phyloP scores from a whole-genome alignment of 1,140 invertebrate species.

The Arctopsyche grandis region DNA sequence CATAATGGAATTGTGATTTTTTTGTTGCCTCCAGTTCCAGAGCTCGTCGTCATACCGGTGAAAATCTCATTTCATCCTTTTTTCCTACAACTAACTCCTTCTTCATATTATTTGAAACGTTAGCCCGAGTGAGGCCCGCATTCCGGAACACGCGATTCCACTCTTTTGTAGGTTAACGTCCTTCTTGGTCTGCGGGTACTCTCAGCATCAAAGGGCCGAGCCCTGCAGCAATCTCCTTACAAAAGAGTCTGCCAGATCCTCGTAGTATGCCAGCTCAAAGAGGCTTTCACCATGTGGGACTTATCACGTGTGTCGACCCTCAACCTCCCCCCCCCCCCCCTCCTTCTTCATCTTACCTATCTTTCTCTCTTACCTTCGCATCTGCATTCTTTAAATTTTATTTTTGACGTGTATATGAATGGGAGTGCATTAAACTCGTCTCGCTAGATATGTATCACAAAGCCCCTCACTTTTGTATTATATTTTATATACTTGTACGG shows the following conservation, averaged over 20 bases:
- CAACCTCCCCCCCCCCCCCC: background rate
- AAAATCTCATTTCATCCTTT: too few relatives aligned
- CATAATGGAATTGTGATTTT: too few relatives aligned
- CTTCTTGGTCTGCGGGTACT: slow-evolving; percentile 13
- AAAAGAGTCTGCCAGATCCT: slow-evolving; percentile 34
- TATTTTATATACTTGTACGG: too few relatives aligned
- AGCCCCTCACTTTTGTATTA: too few relatives aligned
- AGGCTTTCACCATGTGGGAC: slow-evolving; percentile 26
- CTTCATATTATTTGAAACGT: background rate
- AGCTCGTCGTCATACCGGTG: too few relatives aligned
- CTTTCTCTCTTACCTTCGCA: background rate
- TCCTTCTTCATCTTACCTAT: background rate
- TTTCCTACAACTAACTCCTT: too few relatives aligned
- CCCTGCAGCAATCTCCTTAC: slow-evolving; percentile 28
- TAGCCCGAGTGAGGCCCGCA: background rate
- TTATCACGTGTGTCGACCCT: slow-evolving; percentile 15
- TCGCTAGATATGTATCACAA: too few relatives aligned
- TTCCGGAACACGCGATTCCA: slow-evolving; percentile 13
- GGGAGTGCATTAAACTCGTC: background rate
- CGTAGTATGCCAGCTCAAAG: slow-evolving; percentile 8
- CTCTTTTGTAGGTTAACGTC: slow-evolving; percentile 40
- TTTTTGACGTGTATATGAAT: too few relatives aligned
- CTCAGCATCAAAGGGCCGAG: slow-evolving; percentile 34
- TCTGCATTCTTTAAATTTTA: background rate
- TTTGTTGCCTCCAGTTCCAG: too few relatives aligned